These are phyloP conservation scores for Hippopotamyrus pictus DNA, from an alignment of 2,797 vertebrate genomes.

Conservation along the genomic window DNA sequence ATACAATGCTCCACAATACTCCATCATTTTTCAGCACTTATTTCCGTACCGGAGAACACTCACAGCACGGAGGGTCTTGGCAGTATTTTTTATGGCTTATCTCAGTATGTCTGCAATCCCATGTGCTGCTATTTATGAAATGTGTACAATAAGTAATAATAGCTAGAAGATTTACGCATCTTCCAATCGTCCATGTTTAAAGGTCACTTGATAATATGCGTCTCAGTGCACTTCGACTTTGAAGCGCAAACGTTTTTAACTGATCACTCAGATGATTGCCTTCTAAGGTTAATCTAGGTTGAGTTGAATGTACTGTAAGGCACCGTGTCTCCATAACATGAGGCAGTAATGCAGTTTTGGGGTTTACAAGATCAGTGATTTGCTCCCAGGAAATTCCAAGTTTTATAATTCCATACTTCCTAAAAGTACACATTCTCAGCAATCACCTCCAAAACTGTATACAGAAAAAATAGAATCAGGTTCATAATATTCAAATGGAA, in stretches of 20 bases:
- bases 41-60: neutral
- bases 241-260: constrained; percentile 1
- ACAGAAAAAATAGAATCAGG: constrained; percentile 27
- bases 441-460: constrained; percentile 2
- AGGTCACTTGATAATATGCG: constrained; percentile 19
- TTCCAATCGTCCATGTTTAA: neutral
- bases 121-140: neutral
- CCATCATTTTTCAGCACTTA: neutral
- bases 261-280: neutral
- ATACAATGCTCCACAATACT: neutral
- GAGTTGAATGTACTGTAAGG: neutral
- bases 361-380: neutral
- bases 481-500: constrained; percentile 66
- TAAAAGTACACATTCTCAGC: neutral
- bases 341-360: neutral
- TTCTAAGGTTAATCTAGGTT: neutral
- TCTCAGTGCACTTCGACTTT: constrained; percentile 17
- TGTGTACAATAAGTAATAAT: neutral
- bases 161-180: neutral
- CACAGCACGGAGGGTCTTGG: neutral
- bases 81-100: neutral
- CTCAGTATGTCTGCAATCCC: neutral
- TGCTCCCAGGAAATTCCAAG: neutral
- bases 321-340: neutral
- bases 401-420: neutral